Conservation (phyloP, 2,113 vertebrate species). For the human region GRCh38 chr9:108744001-108744500, state of each 20-base stretch:
- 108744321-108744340: background rate
- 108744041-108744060: background rate
- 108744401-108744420: background rate
- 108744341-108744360: background rate
- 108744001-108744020: background rate
- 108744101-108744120: background rate
- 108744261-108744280: conserved; percentile 43
- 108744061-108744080: background rate
- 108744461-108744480: rapidly evolving
- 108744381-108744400: background rate
- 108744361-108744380: background rate
- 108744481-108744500: background rate
- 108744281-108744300: conserved; percentile 38
- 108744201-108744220: conserved; percentile 1
- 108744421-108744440: background rate
- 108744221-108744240: background rate
- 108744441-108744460: background rate
- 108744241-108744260: background rate
- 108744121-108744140: background rate
- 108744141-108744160: conserved; percentile 15
- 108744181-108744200: background rate
- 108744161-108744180: background rate
- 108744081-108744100: background rate
- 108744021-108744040: background rate
- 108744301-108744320: background rate